A percentile compares a stretch with the other conserved stretches of the same genome.
Evolutionary conservation across 2,797 vertebrate genomes (phyloP).

Genomic region (Smutsia temminckii): DNA sequence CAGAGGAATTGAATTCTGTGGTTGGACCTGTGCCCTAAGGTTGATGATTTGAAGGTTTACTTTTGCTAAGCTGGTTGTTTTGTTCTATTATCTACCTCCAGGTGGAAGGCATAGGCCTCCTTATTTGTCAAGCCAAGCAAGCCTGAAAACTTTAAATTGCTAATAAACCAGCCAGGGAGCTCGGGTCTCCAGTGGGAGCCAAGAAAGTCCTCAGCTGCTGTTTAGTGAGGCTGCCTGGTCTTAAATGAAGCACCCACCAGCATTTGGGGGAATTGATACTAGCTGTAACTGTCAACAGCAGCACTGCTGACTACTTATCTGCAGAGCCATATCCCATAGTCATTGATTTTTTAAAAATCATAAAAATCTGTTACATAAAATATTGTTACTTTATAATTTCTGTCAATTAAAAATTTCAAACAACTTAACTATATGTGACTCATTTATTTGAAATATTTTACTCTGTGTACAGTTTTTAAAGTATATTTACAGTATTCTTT

Average conservation of each 20-base stretch:
- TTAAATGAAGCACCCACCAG: not conserved
- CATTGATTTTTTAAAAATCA: not conserved
- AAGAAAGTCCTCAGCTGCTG: not conserved
- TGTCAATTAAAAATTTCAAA: constrained; percentile 39
- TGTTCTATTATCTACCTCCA: not conserved
- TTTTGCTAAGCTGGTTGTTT: not conserved
- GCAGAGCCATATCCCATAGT: not conserved
- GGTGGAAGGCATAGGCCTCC: not conserved
- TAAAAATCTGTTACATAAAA: not conserved
- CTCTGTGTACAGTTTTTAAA: not conserved
- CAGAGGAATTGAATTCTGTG: not conserved
- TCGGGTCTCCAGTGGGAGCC: not conserved
- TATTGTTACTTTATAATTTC: constrained; percentile 12
- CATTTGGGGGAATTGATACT: not conserved
- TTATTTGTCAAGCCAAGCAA: not conserved
- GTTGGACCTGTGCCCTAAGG: not conserved
- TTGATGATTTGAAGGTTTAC: not conserved
- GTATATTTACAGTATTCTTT: constrained; percentile 4
- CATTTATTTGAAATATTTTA: constrained; percentile 24
- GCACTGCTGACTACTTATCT: not conserved
- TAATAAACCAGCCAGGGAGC: not conserved
- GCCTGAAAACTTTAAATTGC: not conserved
- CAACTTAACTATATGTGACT: not conserved
- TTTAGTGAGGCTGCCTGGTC: not conserved
- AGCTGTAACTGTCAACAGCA: not conserved